Evolutionary conservation across 2,888 invertebrate genomes (phyloP).

Genomic region (Odontocerum albicorne): DNA sequence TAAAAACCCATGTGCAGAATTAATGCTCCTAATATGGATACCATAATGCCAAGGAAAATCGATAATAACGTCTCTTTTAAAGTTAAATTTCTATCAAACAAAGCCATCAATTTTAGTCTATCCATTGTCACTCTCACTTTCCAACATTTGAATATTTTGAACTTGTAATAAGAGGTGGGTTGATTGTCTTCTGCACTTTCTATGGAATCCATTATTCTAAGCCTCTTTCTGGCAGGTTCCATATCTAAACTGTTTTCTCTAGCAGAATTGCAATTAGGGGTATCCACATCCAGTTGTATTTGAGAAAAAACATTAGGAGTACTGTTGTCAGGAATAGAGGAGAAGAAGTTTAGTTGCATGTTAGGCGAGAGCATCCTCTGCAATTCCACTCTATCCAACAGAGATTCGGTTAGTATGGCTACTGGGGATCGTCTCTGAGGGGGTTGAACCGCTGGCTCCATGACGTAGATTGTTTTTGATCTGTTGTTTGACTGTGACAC

Average conservation of each 20-base stretch:
- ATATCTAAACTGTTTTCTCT: slow-evolving; percentile 58
- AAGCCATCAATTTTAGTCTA: slow-evolving; percentile 84
- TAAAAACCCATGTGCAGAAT: slow-evolving; percentile 85
- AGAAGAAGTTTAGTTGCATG: slow-evolving; percentile 55
- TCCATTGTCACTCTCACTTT: slow-evolving; percentile 88
- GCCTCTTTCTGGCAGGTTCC: slow-evolving; percentile 57
- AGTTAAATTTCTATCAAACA: slow-evolving; percentile 91
- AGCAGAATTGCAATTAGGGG: slow-evolving; percentile 55
- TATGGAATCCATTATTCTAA: slow-evolving; percentile 59
- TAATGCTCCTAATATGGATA: slow-evolving; percentile 82
- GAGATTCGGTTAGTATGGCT: slow-evolving; percentile 38
- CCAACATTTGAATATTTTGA: slow-evolving; percentile 65
- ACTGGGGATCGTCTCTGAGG: slow-evolving; percentile 51
- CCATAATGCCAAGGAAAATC: slow-evolving; percentile 79
- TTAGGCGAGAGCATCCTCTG: slow-evolving; percentile 47
- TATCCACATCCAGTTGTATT: slow-evolving; percentile 46
- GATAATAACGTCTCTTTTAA: slow-evolving; percentile 80
- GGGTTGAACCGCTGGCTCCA: slow-evolving; percentile 50
- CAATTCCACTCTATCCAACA: slow-evolving; percentile 43
- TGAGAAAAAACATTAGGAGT: slow-evolving; percentile 42
- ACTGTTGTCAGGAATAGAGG: slow-evolving; percentile 43
- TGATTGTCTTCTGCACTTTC: slow-evolving; percentile 58
- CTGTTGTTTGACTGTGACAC: slow-evolving; percentile 48
- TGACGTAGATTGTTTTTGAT: slow-evolving; percentile 54
- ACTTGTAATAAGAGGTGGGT: slow-evolving; percentile 71